A percentile compares a stretch with the other conserved stretches of the same genome.
These are phyloP conservation scores for Phrynosoma blainvillii DNA, from an alignment of 2,113 vertebrate species.

Conservation along the genomic window DNA sequence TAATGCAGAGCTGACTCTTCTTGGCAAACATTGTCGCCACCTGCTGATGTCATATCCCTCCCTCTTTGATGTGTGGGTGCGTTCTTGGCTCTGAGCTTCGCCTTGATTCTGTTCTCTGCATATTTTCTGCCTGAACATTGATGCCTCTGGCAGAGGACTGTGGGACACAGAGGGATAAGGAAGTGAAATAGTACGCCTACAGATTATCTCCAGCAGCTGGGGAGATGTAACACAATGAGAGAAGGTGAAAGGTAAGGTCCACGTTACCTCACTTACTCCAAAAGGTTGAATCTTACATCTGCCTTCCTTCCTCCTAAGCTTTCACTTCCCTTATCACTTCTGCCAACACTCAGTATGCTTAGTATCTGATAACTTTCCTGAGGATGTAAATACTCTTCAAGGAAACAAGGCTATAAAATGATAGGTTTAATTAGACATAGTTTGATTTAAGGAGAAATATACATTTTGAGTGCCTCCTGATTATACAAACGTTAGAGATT, in stretches of 20 bases:
- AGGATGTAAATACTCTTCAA: slow-evolving; percentile 4
- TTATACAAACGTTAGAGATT: neutral
- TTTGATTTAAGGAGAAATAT: slow-evolving; percentile 13
- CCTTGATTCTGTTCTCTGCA: neutral
- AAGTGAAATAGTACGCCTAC: slow-evolving; percentile 20
- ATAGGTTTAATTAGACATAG: slow-evolving; percentile 9
- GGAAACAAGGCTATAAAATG: neutral
- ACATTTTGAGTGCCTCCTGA: neutral
- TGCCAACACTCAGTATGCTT: slow-evolving; percentile 22
- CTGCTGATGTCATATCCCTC: slow-evolving; percentile 4
- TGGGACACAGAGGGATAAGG: slow-evolving; percentile 1
- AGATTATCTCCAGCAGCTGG: slow-evolving; percentile 27
- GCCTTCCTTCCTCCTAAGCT: slow-evolving; percentile 7
- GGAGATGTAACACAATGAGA: slow-evolving; percentile 14
- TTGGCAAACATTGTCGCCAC: neutral
- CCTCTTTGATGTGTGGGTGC: slow-evolving; percentile 12
- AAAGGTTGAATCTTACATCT: neutral
- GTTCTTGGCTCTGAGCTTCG: slow-evolving; percentile 9
- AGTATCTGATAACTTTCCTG: slow-evolving; percentile 11
- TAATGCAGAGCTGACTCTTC: neutral
- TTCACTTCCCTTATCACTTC: slow-evolving; percentile 13
- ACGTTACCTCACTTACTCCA: slow-evolving; percentile 9
- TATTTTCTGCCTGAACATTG: slow-evolving; percentile 22
- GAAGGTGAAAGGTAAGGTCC: slow-evolving; percentile 26
- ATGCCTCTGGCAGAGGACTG: slow-evolving; percentile 10